Evolutionary conservation across 2,888 invertebrate species (phyloP), one percentile per base, ranked within the genome.

Genomic region (Lathronympha strigana): DNA sequence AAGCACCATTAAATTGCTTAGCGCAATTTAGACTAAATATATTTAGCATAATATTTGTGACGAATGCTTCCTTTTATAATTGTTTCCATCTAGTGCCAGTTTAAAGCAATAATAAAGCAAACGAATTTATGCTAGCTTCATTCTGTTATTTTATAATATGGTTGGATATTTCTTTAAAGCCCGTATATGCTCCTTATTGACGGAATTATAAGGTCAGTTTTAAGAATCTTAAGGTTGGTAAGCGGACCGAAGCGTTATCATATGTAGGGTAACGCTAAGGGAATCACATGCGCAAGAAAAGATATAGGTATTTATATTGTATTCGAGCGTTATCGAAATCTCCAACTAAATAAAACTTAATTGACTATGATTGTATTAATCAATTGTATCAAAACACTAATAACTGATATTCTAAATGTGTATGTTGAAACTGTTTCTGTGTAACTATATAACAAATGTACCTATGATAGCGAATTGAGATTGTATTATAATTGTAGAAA

Each of bases 1-100:
- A 62, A 54, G 61, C 66, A 66, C 66, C 61, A 66, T 50, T 50
- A 6, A 50, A 60, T 66, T 40, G 23, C 47, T 53, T 66, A 66
- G 60, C 28, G 45, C 60, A 60, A 60, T 47, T 47, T 60, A 60
- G 64, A 25, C 1, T 43, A 36, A 60, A 38, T 54, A 38, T 54
- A 54, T 21, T 51, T 55, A 58, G 45, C 31, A 31, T 55, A 28
- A 55, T 57, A 55, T 40, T 28, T 61, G 36, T 23, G 38, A 47
- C 47, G 38, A 25, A 55, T 53, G 55, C 55, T 63, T 63, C 25
- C 54, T 55, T 6, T 17, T 28, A 15, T 54, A 13, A 21, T 36
- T 43, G 23, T 31, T 55, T 55, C 19, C 28, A 36, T 49, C 28
- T 38, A 49, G 17, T 47, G 15, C 31, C 57, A 63, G 28, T 33